Evolutionary conservation across 2,113 vertebrate species (phyloP).

Genomic region (Heptranchias perlo): DNA sequence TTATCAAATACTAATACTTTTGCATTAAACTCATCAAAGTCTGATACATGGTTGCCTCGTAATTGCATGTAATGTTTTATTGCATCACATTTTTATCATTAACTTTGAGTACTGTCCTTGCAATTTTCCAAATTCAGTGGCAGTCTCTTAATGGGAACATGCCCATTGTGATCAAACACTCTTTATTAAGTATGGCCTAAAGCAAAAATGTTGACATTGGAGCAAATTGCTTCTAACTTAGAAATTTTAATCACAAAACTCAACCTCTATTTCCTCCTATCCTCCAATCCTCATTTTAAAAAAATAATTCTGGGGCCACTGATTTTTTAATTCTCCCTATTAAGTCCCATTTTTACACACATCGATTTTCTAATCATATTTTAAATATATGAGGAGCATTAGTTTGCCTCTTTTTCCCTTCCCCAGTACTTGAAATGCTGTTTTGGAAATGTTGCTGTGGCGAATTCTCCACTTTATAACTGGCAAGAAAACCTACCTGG

Average conservation of each 20-base stretch:
- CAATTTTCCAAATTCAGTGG: slow-evolving; percentile 9
- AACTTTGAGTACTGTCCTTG: slow-evolving; percentile 23
- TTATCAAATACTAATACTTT: not conserved
- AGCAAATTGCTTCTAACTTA: slow-evolving; percentile 16
- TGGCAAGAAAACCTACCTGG: not conserved
- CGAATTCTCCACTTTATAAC: not conserved
- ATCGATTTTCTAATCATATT: not conserved
- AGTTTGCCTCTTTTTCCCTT: not conserved
- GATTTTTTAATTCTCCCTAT: not conserved
- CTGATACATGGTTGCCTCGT: not conserved
- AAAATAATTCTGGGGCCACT: not conserved
- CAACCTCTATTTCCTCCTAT: not conserved
- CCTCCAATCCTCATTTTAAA: not conserved
- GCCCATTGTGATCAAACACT: not conserved
- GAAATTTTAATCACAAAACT: slow-evolving; percentile 24
- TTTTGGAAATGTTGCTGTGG: not conserved
- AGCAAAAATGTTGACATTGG: slow-evolving; percentile 13
- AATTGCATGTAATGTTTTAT: not conserved
- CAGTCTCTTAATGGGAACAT: slow-evolving; percentile 4
- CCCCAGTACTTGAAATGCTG: not conserved
- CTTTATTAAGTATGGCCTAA: not conserved
- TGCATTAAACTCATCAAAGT: not conserved
- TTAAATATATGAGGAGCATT: not conserved
- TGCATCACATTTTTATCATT: not conserved
- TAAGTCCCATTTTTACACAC: not conserved